Base-by-base conservation (phyloP, 2,113 vertebrate species). In the Spermophilus dauricus region DNA sequence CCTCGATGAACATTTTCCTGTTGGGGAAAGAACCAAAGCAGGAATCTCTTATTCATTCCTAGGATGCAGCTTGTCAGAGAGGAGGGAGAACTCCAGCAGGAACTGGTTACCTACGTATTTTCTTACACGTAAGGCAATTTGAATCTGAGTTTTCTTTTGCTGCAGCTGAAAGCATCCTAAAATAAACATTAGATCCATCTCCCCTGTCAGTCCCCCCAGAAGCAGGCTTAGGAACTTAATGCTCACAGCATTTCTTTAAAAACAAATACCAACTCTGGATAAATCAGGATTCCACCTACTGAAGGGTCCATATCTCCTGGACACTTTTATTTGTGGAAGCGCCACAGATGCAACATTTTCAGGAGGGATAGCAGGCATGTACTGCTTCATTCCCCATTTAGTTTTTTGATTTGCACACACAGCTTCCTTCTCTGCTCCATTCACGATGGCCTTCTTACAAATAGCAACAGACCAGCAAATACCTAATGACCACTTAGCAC, bases 241-340 rank as follows among this genome's bases (percentile, higher is more conserved):
- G 42, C 20, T 90, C 92, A 84, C 13, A n/a, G 48, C 82, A 22
- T 11, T 51, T 90, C 84, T 92, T 91, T 70, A 58, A 87, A 65
- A 95, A 89, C 42, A 86, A 89, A 86, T 53, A 70, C 30, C 42
- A 70, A 45, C 34, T 76, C 32, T 30, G 37, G 39, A 91, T 84
- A 78, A 86, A 78, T 13, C 32, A 65, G 24, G 78, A 80, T 32
- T 24, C 85, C 17, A 45, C 51, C 58, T 65, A 77, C 32, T 51
- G 14, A 85, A 63, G 26, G 10, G 28, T 20, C 48, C 73, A 30
- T 39, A 39, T 85, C 81, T 65, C 18, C 20, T 8, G 37, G 24
- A 16, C 13, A 7, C 30, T 91, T 45, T 8, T 5, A 48, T 69
- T 32, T 86, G 75, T 39, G 8, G 2, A 42, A 80, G 61, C 18